phyloP scores from a whole-genome alignment of 2,113 vertebrate species.

The Astur gentilis region DNA sequence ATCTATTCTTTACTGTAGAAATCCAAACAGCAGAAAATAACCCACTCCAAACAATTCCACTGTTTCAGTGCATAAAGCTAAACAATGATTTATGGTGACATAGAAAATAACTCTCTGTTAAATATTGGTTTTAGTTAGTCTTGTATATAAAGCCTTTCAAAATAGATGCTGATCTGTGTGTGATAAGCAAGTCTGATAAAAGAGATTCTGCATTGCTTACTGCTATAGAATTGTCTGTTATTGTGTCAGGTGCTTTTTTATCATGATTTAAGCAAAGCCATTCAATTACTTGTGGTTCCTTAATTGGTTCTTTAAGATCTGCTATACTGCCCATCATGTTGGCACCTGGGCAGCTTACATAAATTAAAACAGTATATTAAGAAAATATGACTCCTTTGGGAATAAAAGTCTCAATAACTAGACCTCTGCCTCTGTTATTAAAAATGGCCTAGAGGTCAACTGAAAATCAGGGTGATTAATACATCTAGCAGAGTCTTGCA shows the following conservation, averaged over 20 bases:
- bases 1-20: conserved; percentile 16
- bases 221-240: conserved; percentile 9
- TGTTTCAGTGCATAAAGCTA: conserved; percentile 13
- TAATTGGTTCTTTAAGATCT: conserved; percentile 52
- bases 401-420: neutral
- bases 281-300: neutral
- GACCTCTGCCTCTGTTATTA: neutral
- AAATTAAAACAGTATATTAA: conserved; percentile 24
- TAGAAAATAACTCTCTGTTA: conserved; percentile 53
- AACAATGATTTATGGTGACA: conserved; percentile 55
- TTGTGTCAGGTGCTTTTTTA: conserved; percentile 2
- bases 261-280: conserved; percentile 19
- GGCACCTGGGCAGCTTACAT: neutral
- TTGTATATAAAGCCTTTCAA: conserved; percentile 51
- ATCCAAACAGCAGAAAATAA: conserved; percentile 26
- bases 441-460: conserved; percentile 9
- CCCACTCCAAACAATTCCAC: neutral
- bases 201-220: neutral
- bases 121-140: conserved; percentile 52
- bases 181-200: conserved; percentile 56
- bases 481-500: neutral
- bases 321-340: neutral
- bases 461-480: conserved; percentile 21
- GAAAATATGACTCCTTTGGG: conserved; percentile 11
- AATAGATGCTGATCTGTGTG: conserved; percentile 10